Evolutionary conservation across 2,113 vertebrate genomes (phyloP), one percentile per base, ranked within the genome.

Genomic region (Pimephales promelas): DNA sequence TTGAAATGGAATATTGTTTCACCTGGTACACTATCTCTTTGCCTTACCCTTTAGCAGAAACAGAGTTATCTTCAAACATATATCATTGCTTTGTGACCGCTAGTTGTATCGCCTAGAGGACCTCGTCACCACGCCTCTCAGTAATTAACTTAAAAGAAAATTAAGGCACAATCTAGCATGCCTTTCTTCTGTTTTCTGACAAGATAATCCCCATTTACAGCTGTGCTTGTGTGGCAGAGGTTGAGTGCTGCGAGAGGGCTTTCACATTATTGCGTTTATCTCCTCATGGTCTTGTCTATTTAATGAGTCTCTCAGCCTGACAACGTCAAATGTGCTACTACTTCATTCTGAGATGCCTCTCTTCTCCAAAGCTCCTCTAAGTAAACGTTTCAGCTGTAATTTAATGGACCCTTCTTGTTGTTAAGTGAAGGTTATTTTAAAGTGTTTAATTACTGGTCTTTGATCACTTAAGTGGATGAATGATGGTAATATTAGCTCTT

Each of bases 81-180:
- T 43, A 83, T 83, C 47, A 54, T 59, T 83, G 28, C 28, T 71
- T 70, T 34, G 47, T 18, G 18, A 13, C 56, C 16, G 43, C 56
- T 45, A 31, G 26, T 74, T 75, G 72, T 52, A 54, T 26, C 10
- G 85, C 81, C 45, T 9, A 36, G 61, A 85, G 76, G 43, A 61
- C 52, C 57, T 68, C 31, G 73, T 43, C 56, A 80, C 66, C 82
- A 72, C 3, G 10, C 61, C 70, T 78, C 77, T 62, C 28, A 34
- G 74, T 87, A 88, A 88, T 88, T 83, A 86, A 62, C 66, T 87
- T 88, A 85, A 86, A 84, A 88, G 84, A 70, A 80, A 76, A 83
- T 83, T 40, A 86, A 84, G 45, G 36, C 52, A 28, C 81, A 83
- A 86, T 88, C 86, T 88, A 54, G 61, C 24, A 57, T 28, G 31